Base-by-base conservation (phyloP, 2,113 vertebrate species). In the Megaceryle torquata region DNA sequence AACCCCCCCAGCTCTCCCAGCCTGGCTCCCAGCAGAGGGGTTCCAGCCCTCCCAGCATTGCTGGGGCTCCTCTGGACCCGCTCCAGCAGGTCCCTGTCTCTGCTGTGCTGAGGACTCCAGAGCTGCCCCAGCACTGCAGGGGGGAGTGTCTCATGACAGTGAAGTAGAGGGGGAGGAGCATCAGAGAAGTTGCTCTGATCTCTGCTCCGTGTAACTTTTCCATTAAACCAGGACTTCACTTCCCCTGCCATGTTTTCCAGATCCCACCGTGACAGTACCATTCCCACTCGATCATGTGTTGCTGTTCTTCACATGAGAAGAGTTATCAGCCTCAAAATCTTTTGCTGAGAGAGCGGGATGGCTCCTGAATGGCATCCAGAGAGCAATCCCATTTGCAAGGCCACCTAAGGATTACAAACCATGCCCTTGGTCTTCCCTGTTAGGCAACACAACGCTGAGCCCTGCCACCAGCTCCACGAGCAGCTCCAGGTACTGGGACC, bases 221-320 rank as follows among this genome's bases (percentile, higher is more conserved):
- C n/a, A 31, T n/a, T 33, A 29, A 68, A 44, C 2, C 3, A 13
- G 19, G 10, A 50, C 11, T 74, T 57, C 33, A 25, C 35, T 51
- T 33, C 28, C 44, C 10, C n/a, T 15, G 4, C 35, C 44, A 2
- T 4, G 35, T 50, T 37, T 21, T 51, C 69, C 57, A 91, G 51
- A 61, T 5, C 46, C 77, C 82, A 50, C 26, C 60, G 14, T 3
- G 12, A 37, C 76, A 35, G 6, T 9, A 19, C 33, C 68, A 44
- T 28, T 11, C 54, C 24, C 22, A 6, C 54, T 14, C 11, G 56
- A 39, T 13, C 60, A 26, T 1, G 0, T 1, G 14, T 1, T 43
- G 31, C 37, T 72, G 44, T 53, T 21, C 51, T 29, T 29, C 70
- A 33, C 0, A 1, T 6, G 53, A 53, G 50, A 54, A 33, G 18